These are phyloP conservation scores for Drosophila obscura DNA, from an alignment of 1,140 invertebrate species.

Conservation along the genomic window DNA sequence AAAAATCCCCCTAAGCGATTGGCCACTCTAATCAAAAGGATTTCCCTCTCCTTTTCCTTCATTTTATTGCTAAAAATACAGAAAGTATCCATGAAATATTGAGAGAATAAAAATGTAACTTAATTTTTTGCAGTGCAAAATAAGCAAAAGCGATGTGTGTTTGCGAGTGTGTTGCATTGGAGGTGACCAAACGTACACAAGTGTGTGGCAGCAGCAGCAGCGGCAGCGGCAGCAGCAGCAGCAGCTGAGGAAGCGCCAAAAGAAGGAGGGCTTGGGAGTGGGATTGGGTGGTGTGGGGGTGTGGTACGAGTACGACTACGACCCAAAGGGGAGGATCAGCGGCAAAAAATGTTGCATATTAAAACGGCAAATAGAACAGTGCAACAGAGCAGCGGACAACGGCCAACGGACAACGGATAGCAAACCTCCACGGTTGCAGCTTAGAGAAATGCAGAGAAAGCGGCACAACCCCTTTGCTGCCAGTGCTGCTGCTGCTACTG, in stretches of 20 bases:
- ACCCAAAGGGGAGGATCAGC: slow-evolving; percentile 35
- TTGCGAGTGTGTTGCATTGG: slow-evolving; percentile 28
- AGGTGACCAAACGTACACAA: slow-evolving; percentile 71
- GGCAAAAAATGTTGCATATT: slow-evolving; percentile 76
- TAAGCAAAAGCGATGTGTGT: neutral
- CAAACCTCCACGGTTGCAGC: slow-evolving; percentile 50
- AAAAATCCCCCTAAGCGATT: too few relatives aligned
- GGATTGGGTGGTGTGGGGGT: slow-evolving; percentile 1
- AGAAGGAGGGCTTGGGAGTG: too few relatives aligned
- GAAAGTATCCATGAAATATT: neutral
- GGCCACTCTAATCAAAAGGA: neutral
- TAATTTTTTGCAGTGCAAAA: slow-evolving; percentile 10
- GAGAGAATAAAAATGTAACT: neutral
- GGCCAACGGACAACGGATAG: slow-evolving; percentile 14
- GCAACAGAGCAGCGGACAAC: slow-evolving; percentile 44
- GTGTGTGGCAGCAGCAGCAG: slow-evolving; percentile 3
- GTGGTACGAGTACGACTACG: slow-evolving; percentile 1
- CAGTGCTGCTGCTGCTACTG: slow-evolving; percentile 22
- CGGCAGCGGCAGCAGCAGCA: neutral
- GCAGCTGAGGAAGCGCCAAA: neutral
- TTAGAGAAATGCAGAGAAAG: slow-evolving; percentile 62
- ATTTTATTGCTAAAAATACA: neutral
- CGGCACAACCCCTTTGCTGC: slow-evolving; percentile 30
- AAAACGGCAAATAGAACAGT: slow-evolving; percentile 79
- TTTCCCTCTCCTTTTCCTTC: too few relatives aligned